Evolutionary conservation across 2,113 vertebrate genomes (phyloP).

Genomic region (Rhodinocichla rosea): DNA sequence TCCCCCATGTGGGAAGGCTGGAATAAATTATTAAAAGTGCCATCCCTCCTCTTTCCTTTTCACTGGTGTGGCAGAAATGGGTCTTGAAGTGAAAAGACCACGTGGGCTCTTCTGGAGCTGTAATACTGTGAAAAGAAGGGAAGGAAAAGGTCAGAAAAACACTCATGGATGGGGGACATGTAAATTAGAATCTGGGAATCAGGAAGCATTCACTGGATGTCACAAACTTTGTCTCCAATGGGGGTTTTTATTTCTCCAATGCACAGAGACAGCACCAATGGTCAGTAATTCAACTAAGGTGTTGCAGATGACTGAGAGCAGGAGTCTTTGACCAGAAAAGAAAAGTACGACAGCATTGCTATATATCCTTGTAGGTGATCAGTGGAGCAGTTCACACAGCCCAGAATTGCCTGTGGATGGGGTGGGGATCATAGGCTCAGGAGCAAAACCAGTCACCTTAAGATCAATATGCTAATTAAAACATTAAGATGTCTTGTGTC

Average conservation of each 20-base stretch:
- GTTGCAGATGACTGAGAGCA: background rate
- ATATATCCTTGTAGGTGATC: background rate
- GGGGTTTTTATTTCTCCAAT: no score
- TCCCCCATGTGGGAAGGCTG: background rate
- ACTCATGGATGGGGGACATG: background rate
- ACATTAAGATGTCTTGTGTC: background rate
- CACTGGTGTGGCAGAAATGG: background rate
- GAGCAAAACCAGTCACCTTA: background rate
- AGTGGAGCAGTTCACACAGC: background rate
- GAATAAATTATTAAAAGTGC: slow-evolving; percentile 10
- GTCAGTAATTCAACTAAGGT: background rate
- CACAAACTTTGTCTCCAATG: background rate
- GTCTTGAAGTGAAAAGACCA: background rate
- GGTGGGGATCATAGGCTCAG: background rate
- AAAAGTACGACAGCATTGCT: background rate
- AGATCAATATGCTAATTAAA: background rate
- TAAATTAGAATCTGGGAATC: background rate
- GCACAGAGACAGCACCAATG: background rate
- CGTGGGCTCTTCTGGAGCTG: background rate
- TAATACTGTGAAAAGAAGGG: background rate
- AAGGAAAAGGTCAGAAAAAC: background rate
- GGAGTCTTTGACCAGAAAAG: background rate
- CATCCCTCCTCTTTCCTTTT: background rate
- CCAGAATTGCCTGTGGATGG: background rate
- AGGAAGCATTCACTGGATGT: background rate